Evolutionary conservation across 1,140 invertebrate genomes (phyloP), one percentile per base, ranked within the genome.

Genomic region (Helicoverpa armigera): DNA sequence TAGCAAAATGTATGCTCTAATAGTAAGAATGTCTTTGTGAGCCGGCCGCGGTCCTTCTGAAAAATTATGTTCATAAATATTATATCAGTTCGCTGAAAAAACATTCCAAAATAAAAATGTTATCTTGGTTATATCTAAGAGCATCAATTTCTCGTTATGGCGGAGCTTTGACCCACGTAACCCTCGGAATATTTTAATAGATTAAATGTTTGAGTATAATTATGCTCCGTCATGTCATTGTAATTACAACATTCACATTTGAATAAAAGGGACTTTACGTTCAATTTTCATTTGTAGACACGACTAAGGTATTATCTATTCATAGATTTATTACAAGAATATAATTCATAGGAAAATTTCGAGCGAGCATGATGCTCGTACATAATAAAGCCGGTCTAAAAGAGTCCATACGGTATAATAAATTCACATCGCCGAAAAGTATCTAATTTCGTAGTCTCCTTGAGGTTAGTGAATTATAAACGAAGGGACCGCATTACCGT

Each of bases 1-100:
- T 82, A 99, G 96, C 81, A 99, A 95, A 91, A 99, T 99, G 93
- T 99, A 99, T 60, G 98, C 98, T 82, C 99, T 96, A 91, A 99
- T 98, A 82, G 98, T 98, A 56, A 99, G 95, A 79, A 99, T 98
- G 88, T 99, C 98, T 91, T 99, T 99, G 90, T 98, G 97, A 54
- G 97, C 97, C 12, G 99, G 99, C 84, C 99, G 96, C 14, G 98
- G 98, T 82, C 98, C 98, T 95, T 99, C 98, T 99, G 94, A 83
- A 96, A 43, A 5, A 94, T n/a, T 53, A 23, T 7, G 50, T 60
- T 63, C 13, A 35, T n/a, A 35, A 31, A 31, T 65, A 43, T 43
- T 43, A 43, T 43, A 43, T 43, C 35, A 9, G 5, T 43, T 43
- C 9, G 35, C 35, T 43, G 35, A 43, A 43, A 43, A 43, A 43